A percentile compares a stretch with the other conserved stretches of the same genome.
phyloP scores from a whole-genome alignment of 1,140 invertebrate species.

The Diplogasteroides magnus region DNA sequence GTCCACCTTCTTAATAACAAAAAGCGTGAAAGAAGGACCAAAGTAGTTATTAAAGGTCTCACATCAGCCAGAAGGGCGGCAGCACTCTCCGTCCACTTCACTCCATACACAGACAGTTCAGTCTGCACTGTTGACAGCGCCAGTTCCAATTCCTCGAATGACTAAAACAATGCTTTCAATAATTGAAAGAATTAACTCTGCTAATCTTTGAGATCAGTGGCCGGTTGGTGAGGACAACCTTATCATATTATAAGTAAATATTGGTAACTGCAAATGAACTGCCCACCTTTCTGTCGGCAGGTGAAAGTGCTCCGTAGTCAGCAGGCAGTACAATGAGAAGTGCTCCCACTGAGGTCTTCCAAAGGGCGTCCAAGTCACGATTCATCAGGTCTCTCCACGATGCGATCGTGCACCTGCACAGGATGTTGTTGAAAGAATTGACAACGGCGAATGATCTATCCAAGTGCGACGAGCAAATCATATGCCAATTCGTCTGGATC shows the following conservation, averaged over 20 bases:
- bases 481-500: not conserved
- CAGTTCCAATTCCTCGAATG: not conserved
- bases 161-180: too few species aligned
- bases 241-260: too few species aligned
- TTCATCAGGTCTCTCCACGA: constrained; percentile 72
- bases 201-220: too few species aligned
- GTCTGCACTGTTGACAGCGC: not conserved
- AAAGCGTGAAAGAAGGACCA: not conserved
- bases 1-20: too few species aligned
- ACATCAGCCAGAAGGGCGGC: not conserved
- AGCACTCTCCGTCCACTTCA: not conserved
- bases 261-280: too few species aligned
- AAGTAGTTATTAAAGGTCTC: not conserved
- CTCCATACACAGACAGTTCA: not conserved
- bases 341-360: constrained; percentile 73
- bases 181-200: too few species aligned
- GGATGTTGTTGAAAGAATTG: not conserved
- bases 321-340: constrained; percentile 75
- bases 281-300: constrained; percentile 71
- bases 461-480: too few species aligned
- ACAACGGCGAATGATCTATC: not conserved
- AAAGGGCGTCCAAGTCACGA: constrained; percentile 70
- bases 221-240: too few species aligned
- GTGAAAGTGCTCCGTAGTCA: constrained; percentile 65
- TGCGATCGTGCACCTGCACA: constrained; percentile 70